A percentile compares a stretch with the other conserved stretches of the same genome.
Evolutionary conservation across 2,888 invertebrate species (phyloP).

Genomic region (Sinotaia quadrata): DNA sequence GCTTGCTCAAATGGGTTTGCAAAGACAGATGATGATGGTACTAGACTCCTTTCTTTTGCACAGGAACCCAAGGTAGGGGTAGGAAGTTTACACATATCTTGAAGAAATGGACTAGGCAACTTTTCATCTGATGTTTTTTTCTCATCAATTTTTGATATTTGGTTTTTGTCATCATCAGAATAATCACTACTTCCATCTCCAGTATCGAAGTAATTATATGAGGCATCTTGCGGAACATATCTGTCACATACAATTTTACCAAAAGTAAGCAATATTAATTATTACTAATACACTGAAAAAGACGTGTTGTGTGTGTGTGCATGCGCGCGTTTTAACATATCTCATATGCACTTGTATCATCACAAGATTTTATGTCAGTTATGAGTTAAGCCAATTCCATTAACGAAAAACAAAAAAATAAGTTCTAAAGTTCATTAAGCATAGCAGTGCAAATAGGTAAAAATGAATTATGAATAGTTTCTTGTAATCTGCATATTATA

Average conservation of each 20-base stretch:
- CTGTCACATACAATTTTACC: neutral
- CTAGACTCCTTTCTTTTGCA: neutral
- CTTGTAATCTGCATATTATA: too few species aligned
- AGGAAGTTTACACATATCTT: conserved; percentile 6
- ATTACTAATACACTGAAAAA: too few species aligned
- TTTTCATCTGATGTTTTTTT: conserved; percentile 2
- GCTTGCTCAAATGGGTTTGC: conserved; percentile 89
- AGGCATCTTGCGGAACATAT: neutral
- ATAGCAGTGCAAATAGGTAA: too few species aligned
- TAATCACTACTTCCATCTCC: neutral
- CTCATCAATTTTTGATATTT: neutral
- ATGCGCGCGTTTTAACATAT: too few species aligned
- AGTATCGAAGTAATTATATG: neutral
- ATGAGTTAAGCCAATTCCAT: too few species aligned
- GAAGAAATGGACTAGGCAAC: conserved; percentile 30
- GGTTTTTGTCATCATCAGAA: neutral
- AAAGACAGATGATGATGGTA: conserved; percentile 79
- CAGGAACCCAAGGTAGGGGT: neutral
- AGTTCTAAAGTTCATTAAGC: too few species aligned
- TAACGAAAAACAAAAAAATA: too few species aligned
- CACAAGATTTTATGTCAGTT: too few species aligned
- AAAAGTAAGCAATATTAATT: neutral
- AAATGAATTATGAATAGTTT: too few species aligned
- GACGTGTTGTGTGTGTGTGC: too few species aligned
- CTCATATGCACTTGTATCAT: too few species aligned